phyloP scores from a whole-genome alignment of 37 sponge, comb jelly and placozoan species.

The Geodia barretti region DNA sequence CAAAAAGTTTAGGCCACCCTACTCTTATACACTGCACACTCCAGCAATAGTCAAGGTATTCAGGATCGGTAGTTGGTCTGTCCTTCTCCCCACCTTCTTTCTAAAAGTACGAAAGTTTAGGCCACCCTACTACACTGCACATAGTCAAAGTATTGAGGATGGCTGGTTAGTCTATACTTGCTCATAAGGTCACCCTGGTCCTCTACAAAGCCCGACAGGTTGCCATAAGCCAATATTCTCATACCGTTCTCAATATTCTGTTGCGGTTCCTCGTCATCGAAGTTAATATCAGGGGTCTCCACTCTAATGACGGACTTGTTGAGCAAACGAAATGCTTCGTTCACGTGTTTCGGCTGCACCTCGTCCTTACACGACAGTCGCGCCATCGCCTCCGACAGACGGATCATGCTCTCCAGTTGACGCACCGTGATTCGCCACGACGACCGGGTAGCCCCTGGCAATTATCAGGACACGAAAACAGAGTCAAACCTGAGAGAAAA shows the following conservation, averaged over 20 bases:
- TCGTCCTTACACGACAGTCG: slow-evolving; percentile 89
- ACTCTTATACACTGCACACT: too few relatives aligned
- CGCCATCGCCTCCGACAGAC: slow-evolving; percentile 99
- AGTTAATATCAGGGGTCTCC: slow-evolving; percentile 97
- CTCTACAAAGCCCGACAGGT: not conserved
- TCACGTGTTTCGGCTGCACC: slow-evolving; percentile 93
- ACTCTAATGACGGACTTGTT: slow-evolving; percentile 96
- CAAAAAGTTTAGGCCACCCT: too few relatives aligned
- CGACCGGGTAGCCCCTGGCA: slow-evolving; percentile 77
- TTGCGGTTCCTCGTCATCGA: slow-evolving; percentile 78
- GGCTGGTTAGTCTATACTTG: too few relatives aligned
- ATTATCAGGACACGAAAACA: not conserved
- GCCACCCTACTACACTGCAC: too few relatives aligned
- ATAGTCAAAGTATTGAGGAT: too few relatives aligned
- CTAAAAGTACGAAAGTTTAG: too few relatives aligned
- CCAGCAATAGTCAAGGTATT: too few relatives aligned
- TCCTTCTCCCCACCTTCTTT: too few relatives aligned
- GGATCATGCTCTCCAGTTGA: slow-evolving; percentile 99
- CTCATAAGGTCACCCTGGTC: too few relatives aligned
- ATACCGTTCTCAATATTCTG: not conserved
- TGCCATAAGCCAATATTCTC: not conserved
- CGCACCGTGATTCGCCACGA: slow-evolving; percentile 98
- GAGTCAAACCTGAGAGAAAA: not conserved
- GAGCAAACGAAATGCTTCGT: slow-evolving; percentile 95
- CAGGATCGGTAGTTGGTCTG: too few relatives aligned